phyloP scores from a whole-genome alignment of 2,888 invertebrate species.

The Brenthis hecate region DNA sequence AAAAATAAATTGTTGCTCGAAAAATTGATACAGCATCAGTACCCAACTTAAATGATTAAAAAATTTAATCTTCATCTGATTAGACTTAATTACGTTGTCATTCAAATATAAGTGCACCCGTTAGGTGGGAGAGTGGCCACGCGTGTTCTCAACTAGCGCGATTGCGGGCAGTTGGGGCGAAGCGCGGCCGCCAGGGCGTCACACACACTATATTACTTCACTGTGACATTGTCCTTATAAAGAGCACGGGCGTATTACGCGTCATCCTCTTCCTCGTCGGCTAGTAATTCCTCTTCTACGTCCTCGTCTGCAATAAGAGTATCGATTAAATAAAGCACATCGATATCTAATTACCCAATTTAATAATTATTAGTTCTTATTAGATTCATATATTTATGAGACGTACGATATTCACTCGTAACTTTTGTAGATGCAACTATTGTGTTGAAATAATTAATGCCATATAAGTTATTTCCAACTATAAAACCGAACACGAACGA shows the following conservation, averaged over 20 bases:
- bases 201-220: conserved; percentile 80
- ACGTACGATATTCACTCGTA: background rate
- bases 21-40: conserved; percentile 75
- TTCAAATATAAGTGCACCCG: conserved; percentile 81
- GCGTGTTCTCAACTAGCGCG: conserved; percentile 51
- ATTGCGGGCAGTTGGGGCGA: conserved; percentile 73
- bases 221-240: conserved; percentile 81
- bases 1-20: conserved; percentile 61
- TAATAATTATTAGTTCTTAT: background rate
- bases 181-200: conserved; percentile 77
- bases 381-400: too few species aligned
- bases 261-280: conserved; percentile 79
- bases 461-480: background rate
- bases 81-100: conserved; percentile 80
- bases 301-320: conserved; percentile 74
- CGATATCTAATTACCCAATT: background rate
- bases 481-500: background rate
- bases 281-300: conserved; percentile 77
- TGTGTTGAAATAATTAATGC: background rate
- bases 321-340: background rate
- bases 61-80: conserved; percentile 76
- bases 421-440: background rate
- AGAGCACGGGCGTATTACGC: conserved; percentile 80
- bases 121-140: conserved; percentile 79
- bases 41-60: conserved; percentile 75